Percentiles rank a stretch among this genome's conserved stretches.
Evolutionary conservation across 1,140 invertebrate species (phyloP).

Genomic region (Caenorhabditis brenneri): DNA sequence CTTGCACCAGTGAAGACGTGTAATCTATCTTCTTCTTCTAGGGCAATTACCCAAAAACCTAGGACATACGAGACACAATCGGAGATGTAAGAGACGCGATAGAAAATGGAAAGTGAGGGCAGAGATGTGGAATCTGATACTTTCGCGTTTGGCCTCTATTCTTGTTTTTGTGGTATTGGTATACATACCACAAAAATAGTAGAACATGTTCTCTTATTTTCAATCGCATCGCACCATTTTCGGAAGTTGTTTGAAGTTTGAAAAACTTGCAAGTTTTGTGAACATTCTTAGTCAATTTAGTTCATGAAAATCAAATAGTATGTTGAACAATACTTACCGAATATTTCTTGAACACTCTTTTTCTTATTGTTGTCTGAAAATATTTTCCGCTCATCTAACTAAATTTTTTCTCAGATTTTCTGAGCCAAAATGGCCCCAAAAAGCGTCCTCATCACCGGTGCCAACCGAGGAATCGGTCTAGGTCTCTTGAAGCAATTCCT

Average conservation of each 20-base stretch:
- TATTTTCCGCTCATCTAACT: not conserved
- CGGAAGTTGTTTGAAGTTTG: too few relatives aligned
- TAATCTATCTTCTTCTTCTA: not conserved
- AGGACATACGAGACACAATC: not conserved
- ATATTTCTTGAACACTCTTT: too few relatives aligned
- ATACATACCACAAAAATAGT: too few relatives aligned
- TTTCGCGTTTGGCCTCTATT: not conserved
- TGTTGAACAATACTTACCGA: too few relatives aligned
- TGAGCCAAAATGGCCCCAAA: slow-evolving; percentile 34
- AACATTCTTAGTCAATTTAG: too few relatives aligned
- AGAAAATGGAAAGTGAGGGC: not conserved
- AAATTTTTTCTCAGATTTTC: not conserved
- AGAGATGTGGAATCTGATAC: not conserved
- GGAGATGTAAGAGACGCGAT: not conserved
- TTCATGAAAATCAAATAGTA: too few relatives aligned
- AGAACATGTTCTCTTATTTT: too few relatives aligned
- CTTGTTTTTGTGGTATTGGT: too few relatives aligned
- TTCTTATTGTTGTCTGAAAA: not conserved
- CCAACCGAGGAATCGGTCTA: slow-evolving; percentile 85
- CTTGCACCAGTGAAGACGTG: not conserved
- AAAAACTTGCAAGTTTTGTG: too few relatives aligned
- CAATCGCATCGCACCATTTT: too few relatives aligned
- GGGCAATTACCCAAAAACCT: not conserved
- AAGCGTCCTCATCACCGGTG: slow-evolving; percentile 76
- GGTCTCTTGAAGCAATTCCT: slow-evolving; percentile 74